Conservation (phyloP, 2,113 vertebrate species). For the Boulengeromyrus knoepffleri region DNA sequence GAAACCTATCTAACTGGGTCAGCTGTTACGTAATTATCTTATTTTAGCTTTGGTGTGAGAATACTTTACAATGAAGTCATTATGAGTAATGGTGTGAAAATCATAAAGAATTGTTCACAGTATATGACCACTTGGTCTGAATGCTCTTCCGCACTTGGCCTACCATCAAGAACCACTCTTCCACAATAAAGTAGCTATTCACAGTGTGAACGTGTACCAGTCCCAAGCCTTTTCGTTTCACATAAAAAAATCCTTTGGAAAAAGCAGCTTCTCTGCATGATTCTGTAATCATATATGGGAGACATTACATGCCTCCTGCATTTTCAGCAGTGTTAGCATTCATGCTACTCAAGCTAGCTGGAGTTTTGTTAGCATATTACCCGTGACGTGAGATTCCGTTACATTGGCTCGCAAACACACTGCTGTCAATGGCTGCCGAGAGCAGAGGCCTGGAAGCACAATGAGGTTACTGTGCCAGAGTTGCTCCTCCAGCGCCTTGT, state of each 20-base stretch:
- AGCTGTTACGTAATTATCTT: neutral
- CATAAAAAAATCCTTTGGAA: slow-evolving; percentile 4
- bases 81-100: slow-evolving; percentile 8
- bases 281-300: slow-evolving; percentile 5
- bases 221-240: neutral
- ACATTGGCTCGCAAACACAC: neutral
- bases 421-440: neutral
- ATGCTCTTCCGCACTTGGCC: neutral
- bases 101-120: neutral
- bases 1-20: neutral
- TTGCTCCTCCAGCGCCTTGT: neutral
- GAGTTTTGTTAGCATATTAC: slow-evolving; percentile 12
- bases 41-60: slow-evolving; percentile 18
- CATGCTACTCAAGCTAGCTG: slow-evolving; percentile 7
- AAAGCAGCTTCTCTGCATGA: neutral
- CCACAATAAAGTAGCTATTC: slow-evolving; percentile 4
- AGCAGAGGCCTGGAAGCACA: neutral
- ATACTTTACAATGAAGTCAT: slow-evolving; percentile 4
- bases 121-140: neutral
- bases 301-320: neutral
- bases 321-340: slow-evolving; percentile 1
- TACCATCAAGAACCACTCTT: slow-evolving; percentile 10
- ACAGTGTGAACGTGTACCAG: neutral
- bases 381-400: neutral
- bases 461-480: neutral